Evolutionary conservation across 2,888 invertebrate genomes (phyloP).

Genomic region (Myopa testacea): DNA sequence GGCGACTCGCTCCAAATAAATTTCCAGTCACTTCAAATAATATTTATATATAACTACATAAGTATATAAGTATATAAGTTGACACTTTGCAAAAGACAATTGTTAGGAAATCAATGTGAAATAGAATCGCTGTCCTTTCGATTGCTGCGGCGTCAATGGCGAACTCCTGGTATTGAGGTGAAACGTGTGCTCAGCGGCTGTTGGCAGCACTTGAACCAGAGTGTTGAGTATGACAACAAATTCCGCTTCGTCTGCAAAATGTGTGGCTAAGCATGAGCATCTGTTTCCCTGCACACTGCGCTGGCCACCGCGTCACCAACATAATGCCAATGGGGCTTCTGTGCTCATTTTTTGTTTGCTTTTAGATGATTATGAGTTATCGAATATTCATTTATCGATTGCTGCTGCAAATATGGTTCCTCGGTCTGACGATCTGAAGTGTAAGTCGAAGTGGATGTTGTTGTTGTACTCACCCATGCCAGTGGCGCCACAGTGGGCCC

Average conservation of each 20-base stretch:
- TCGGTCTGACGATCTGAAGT: slow-evolving; percentile 1
- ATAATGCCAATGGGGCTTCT: slow-evolving; percentile 38
- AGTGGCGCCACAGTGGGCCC: no score
- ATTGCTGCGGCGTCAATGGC: neutral
- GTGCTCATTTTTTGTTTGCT: slow-evolving; percentile 32
- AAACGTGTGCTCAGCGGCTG: neutral
- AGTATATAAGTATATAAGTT: no score
- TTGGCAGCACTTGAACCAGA: slow-evolving; percentile 48
- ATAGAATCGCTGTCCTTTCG: neutral
- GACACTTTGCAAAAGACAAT: no score
- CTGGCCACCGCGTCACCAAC: neutral
- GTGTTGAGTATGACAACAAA: slow-evolving; percentile 49
- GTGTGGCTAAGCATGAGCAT: neutral
- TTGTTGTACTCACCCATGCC: neutral
- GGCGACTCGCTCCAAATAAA: no score
- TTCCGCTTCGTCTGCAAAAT: slow-evolving; percentile 60
- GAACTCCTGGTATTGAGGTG: neutral
- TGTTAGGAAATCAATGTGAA: neutral
- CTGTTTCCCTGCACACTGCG: neutral
- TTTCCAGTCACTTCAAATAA: no score
- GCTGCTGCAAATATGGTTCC: neutral
- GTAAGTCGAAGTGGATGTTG: neutral
- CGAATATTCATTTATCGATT: slow-evolving; percentile 48
- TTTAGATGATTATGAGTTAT: slow-evolving; percentile 43
- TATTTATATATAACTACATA: no score